Percentiles rank a stretch among this genome's conserved stretches.
Evolutionary conservation across 2,888 invertebrate species (phyloP).

Genomic region (Netelia fuscicornis): DNA sequence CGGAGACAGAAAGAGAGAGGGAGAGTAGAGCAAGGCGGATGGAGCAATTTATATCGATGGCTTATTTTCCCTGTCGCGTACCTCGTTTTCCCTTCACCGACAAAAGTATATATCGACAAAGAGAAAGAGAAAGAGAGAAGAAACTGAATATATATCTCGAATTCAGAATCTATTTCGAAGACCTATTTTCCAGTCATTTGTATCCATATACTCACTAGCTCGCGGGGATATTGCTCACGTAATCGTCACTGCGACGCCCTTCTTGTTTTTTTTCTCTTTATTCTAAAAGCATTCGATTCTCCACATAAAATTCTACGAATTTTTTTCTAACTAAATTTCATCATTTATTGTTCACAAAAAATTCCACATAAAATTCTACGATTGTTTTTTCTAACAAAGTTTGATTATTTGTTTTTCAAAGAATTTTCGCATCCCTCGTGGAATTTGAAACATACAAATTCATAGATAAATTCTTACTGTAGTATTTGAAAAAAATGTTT

Average conservation of each 20-base stretch:
- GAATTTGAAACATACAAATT: too few relatives aligned
- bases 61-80: constrained; percentile 56
- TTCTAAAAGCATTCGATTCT: background rate
- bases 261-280: constrained; percentile 1
- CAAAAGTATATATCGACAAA: constrained; percentile 57
- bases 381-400: too few relatives aligned
- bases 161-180: constrained; percentile 79
- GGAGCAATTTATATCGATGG: constrained; percentile 67
- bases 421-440: too few relatives aligned
- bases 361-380: too few relatives aligned
- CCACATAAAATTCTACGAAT: background rate
- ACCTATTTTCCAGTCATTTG: constrained; percentile 78
- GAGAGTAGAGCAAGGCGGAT: constrained; percentile 66
- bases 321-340: background rate
- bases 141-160: constrained; percentile 60
- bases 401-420: too few relatives aligned
- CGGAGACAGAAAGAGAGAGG: constrained; percentile 70
- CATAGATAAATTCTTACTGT: too few relatives aligned
- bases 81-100: constrained; percentile 29
- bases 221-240: constrained; percentile 61
- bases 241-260: constrained; percentile 14
- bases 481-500: too few relatives aligned
- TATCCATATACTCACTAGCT: constrained; percentile 74
- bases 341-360: too few relatives aligned
- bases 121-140: constrained; percentile 39